Conservation (phyloP, 2,113 vertebrate species). For the Loxodonta africana region DNA sequence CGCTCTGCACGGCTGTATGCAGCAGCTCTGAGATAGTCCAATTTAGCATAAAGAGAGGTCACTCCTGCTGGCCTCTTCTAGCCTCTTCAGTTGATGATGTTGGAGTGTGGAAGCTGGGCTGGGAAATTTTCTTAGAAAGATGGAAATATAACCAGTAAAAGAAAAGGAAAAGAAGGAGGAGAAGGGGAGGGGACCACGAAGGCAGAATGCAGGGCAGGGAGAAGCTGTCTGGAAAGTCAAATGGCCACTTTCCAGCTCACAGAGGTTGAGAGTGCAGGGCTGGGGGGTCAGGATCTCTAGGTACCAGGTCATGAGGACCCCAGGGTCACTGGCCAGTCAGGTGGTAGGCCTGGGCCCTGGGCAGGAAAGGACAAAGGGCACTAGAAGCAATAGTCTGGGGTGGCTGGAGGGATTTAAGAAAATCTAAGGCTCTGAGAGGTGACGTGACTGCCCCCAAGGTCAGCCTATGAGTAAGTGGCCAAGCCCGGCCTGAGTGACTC, state of each 20-base stretch:
- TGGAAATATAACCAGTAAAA: background rate
- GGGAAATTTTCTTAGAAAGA: constrained; percentile 24
- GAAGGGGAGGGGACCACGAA: too few species aligned
- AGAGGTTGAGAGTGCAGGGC: background rate
- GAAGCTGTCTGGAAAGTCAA: background rate
- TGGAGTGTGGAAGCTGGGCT: background rate
- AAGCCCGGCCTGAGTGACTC: background rate
- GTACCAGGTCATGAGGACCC: background rate
- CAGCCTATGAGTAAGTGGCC: background rate
- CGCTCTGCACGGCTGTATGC: accelerated
- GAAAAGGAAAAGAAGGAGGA: background rate
- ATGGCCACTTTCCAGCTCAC: background rate
- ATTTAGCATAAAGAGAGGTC: background rate
- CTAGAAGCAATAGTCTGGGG: background rate
- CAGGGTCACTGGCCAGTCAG: background rate
- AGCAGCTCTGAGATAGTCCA: background rate
- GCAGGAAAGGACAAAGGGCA: background rate
- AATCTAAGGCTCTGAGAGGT: background rate
- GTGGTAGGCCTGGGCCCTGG: background rate
- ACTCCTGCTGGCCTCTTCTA: background rate
- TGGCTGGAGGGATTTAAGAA: background rate
- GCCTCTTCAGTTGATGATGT: background rate
- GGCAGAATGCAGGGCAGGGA: background rate
- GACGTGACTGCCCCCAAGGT: background rate
- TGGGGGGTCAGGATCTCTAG: background rate